phyloP scores from a whole-genome alignment of 2,888 invertebrate species.

The Sarcophaga subvicina region DNA sequence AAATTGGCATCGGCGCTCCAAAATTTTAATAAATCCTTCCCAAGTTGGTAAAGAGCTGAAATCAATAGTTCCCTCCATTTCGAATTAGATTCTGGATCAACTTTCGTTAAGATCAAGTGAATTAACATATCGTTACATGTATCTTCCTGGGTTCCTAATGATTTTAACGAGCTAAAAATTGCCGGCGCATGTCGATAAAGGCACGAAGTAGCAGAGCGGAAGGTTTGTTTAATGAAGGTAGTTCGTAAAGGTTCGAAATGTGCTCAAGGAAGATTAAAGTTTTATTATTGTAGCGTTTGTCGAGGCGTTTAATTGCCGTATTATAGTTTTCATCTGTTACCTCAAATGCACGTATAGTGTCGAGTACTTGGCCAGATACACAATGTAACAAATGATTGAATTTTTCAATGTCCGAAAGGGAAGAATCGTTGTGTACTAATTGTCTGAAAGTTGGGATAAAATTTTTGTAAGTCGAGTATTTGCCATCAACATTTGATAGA shows the following conservation, averaged over 20 bases:
- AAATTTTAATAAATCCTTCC: slow-evolving; percentile 40
- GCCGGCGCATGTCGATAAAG: slow-evolving; percentile 46
- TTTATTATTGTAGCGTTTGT: too few relatives aligned
- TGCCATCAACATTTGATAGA: too few relatives aligned
- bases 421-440: too few relatives aligned
- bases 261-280: slow-evolving; percentile 21
- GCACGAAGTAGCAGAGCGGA: slow-evolving; percentile 29
- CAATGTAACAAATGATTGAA: too few relatives aligned
- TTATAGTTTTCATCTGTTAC: too few relatives aligned
- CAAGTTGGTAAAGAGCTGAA: slow-evolving; percentile 11
- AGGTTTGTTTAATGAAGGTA: slow-evolving; percentile 37
- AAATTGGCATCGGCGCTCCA: slow-evolving; percentile 58
- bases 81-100: slow-evolving; percentile 50
- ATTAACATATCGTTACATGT: slow-evolving; percentile 58
- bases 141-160: slow-evolving; percentile 37
- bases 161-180: slow-evolving; percentile 46
- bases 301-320: too few relatives aligned
- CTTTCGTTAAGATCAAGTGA: slow-evolving; percentile 56
- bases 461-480: too few relatives aligned
- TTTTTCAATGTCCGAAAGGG: too few relatives aligned
- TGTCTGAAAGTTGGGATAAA: too few relatives aligned
- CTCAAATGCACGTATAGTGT: too few relatives aligned
- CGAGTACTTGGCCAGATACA: too few relatives aligned
- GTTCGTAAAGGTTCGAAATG: slow-evolving; percentile 42
- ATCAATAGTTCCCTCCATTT: slow-evolving; percentile 64